Conservation (phyloP, 2,797 vertebrate species). For the Notoglanidium macrostoma region DNA sequence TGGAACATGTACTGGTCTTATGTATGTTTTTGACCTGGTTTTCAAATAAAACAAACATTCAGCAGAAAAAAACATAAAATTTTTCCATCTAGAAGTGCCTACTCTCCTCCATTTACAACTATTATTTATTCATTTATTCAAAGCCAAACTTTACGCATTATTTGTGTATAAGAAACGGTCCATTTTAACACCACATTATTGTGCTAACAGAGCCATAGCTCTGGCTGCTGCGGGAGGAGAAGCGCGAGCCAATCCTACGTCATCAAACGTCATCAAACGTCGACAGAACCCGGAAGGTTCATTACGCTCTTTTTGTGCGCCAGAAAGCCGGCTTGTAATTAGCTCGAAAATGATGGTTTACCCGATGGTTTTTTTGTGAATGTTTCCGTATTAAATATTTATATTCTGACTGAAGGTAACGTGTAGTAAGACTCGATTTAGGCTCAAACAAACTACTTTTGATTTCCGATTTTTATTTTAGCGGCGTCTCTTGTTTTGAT, state of each 20-base stretch:
- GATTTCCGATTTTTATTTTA: no score
- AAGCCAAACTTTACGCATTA: not conserved
- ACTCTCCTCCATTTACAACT: not conserved
- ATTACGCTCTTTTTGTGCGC: not conserved
- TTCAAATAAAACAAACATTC: no score
- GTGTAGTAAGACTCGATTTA: not conserved
- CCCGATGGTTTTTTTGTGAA: not conserved
- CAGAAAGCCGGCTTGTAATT: not conserved
- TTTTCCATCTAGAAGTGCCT: no score
- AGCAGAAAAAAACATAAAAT: no score
- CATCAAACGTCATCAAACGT: conserved; percentile 13
- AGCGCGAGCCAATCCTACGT: not conserved
- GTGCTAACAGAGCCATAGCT: not conserved
- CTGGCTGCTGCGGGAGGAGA: not conserved
- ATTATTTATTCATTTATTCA: not conserved
- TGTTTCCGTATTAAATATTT: not conserved
- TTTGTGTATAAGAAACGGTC: not conserved
- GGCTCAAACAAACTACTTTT: not conserved
- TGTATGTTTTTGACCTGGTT: not conserved
- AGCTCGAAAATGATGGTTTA: not conserved
- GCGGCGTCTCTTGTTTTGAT: not conserved
- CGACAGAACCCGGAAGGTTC: not conserved
- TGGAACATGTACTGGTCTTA: not conserved
- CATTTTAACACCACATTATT: not conserved
- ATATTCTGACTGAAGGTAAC: not conserved